Evolutionary conservation across 2,797 vertebrate species (phyloP).

Genomic region (Onychomys torridus): DNA sequence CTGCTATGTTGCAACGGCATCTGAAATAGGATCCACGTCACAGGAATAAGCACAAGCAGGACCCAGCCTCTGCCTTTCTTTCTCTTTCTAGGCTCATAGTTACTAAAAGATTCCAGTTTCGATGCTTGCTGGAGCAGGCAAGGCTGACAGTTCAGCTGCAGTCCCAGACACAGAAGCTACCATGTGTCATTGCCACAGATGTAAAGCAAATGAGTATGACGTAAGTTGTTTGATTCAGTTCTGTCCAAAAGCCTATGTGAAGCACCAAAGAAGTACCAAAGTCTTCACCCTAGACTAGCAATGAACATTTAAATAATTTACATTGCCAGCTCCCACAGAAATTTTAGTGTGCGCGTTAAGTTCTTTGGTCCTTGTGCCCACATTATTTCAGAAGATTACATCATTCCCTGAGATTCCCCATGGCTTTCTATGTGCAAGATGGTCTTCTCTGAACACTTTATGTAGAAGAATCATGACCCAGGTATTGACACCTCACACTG

Average conservation of each 20-base stretch:
- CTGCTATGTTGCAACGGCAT: background rate
- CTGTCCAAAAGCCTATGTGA: background rate
- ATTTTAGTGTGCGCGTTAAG: background rate
- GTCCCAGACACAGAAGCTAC: background rate
- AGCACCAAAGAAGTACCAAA: background rate
- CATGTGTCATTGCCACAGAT: background rate
- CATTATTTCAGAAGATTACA: background rate
- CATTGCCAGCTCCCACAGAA: background rate
- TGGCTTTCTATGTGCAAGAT: background rate
- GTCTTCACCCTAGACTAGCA: background rate
- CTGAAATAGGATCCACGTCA: background rate
- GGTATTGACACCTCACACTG: background rate
- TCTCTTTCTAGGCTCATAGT: constrained; percentile 19
- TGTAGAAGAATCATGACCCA: background rate
- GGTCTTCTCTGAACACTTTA: background rate
- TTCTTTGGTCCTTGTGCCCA: background rate
- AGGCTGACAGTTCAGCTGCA: background rate
- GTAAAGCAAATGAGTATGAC: background rate
- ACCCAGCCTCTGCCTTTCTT: background rate
- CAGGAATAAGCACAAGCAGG: background rate
- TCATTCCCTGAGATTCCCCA: background rate
- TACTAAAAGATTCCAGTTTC: constrained; percentile 35
- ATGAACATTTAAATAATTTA: constrained; percentile 42
- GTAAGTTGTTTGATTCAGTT: background rate
- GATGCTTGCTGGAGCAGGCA: background rate